Percentiles rank a stretch among this genome's conserved stretches.
Conservation (phyloP, 2,888 invertebrate genomes). For the Odontocerum albicorne region DNA sequence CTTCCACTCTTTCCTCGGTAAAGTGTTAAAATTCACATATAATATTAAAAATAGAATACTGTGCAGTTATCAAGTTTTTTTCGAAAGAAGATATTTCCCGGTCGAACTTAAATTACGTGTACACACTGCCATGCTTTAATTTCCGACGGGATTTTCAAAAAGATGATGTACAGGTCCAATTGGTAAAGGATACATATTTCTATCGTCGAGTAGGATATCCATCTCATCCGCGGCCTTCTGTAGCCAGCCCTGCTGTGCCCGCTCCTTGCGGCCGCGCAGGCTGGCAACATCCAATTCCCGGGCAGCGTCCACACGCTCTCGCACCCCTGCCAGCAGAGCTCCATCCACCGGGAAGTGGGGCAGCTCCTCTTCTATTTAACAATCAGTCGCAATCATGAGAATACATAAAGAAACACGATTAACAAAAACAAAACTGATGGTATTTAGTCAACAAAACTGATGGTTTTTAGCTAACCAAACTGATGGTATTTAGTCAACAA, state of each 20-base stretch:
- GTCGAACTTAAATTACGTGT: too few relatives aligned
- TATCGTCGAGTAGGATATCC: conserved; percentile 88
- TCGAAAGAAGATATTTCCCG: too few relatives aligned
- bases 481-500: conserved; percentile 10
- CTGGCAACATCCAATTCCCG: conserved; percentile 79
- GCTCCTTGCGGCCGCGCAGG: conserved; percentile 62
- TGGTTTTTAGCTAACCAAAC: conserved; percentile 18
- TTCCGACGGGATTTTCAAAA: background rate
- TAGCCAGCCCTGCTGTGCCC: conserved; percentile 80
- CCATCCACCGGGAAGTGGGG: conserved; percentile 80
- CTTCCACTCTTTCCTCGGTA: too few relatives aligned
- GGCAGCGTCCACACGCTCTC: conserved; percentile 74
- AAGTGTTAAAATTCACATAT: too few relatives aligned
- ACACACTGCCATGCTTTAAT: too few relatives aligned
- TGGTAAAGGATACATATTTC: conserved; percentile 55
- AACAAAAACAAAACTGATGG: background rate
- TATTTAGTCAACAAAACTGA: too few relatives aligned
- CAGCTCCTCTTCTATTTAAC: conserved; percentile 79
- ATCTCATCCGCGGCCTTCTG: conserved; percentile 84
- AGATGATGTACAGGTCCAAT: background rate
- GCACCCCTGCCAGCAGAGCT: conserved; percentile 60
- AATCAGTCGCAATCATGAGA: too few relatives aligned
- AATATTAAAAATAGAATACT: too few relatives aligned
- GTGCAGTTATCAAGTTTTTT: too few relatives aligned
- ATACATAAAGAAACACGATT: too few relatives aligned